Evolutionary conservation across 2,113 vertebrate genomes (phyloP).

Genomic region (Gracilinanus agilis): DNA sequence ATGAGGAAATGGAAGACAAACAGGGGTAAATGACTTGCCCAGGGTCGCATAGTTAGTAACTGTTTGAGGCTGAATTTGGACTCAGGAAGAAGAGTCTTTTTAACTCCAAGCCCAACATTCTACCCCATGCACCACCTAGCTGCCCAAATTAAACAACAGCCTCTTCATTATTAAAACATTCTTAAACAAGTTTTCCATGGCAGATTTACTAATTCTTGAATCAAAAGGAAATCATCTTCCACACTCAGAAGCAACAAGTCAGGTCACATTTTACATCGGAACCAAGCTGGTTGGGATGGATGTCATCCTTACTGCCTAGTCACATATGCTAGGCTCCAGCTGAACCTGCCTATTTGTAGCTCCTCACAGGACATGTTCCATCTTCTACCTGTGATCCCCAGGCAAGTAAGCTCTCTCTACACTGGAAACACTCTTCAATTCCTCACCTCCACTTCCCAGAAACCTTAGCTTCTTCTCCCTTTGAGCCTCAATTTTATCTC

Average conservation of each 20-base stretch:
- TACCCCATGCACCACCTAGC: too few species aligned
- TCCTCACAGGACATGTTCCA: neutral
- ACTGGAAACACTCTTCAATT: neutral
- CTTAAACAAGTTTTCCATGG: constrained; percentile 75
- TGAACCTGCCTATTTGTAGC: too few species aligned
- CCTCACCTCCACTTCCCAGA: neutral
- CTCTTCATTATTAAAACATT: constrained; percentile 66
- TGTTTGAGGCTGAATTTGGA: too few species aligned
- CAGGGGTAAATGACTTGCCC: too few species aligned
- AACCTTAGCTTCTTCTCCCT: neutral
- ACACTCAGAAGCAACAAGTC: constrained; percentile 47
- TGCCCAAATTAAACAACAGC: constrained; percentile 41
- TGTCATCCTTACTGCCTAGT: neutral
- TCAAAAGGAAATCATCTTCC: constrained; percentile 68
- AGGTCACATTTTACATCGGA: neutral
- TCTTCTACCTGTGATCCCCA: neutral
- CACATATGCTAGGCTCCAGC: neutral
- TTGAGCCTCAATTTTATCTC: neutral
- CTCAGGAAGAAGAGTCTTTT: too few species aligned
- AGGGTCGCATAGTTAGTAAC: too few species aligned
- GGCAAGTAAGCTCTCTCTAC: neutral
- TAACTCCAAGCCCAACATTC: too few species aligned
- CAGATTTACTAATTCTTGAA: constrained; percentile 74
- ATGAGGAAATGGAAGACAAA: too few species aligned
- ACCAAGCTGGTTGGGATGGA: neutral